These are phyloP conservation scores for Nebria salina DNA, from an alignment of 2,888 invertebrate species.

Conservation along the genomic window DNA sequence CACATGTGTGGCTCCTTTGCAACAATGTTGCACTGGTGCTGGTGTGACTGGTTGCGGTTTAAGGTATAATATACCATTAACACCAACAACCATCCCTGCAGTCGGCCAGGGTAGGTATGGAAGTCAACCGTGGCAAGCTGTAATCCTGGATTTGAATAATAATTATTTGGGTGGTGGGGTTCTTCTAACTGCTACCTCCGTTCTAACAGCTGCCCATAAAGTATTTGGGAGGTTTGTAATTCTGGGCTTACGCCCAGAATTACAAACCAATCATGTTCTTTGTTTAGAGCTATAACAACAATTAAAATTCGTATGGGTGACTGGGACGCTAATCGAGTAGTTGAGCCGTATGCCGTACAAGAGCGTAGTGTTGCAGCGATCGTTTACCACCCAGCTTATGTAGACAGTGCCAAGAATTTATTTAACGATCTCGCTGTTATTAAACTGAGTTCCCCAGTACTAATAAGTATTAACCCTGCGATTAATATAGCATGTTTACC, in stretches of 20 bases:
- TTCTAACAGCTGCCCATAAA: constrained; percentile 4
- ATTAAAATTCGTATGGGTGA: constrained; percentile 67
- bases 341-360: constrained; percentile 73
- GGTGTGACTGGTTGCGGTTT: constrained; percentile 40
- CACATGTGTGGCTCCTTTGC: constrained; percentile 6
- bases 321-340: constrained; percentile 75
- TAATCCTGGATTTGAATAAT: neutral
- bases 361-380: constrained; percentile 67
- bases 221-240: neutral
- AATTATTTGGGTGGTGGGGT: constrained; percentile 17
- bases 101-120: constrained; percentile 44
- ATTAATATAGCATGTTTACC: constrained; percentile 73
- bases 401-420: constrained; percentile 69
- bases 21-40: constrained; percentile 28
- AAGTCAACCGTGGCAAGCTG: constrained; percentile 38
- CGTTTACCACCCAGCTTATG: constrained; percentile 70
- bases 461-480: constrained; percentile 64
- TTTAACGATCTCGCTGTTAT: constrained; percentile 86
- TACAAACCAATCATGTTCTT: neutral
- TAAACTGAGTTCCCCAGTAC: constrained; percentile 70
- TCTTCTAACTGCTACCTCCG: neutral
- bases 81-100: constrained; percentile 19
- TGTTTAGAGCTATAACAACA: neutral
- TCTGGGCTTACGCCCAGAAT: neutral
- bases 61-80: constrained; percentile 32